Evolutionary conservation across 2,888 invertebrate genomes (phyloP), one percentile per base, ranked within the genome.

Genomic region (Nemotelus nigrinus): DNA sequence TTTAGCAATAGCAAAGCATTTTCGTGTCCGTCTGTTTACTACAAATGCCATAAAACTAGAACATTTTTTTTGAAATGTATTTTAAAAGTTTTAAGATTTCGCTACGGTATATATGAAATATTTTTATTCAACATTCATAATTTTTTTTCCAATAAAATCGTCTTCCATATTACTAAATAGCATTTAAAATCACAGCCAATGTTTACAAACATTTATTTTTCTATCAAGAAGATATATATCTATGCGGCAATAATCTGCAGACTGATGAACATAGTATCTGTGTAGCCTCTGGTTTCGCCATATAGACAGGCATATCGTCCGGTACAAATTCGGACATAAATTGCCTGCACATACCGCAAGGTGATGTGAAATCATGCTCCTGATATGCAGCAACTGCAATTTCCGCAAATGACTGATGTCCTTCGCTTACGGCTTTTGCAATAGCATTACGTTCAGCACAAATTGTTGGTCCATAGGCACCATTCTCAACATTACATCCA

Each of bases 401-500:
- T 10, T 90, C 90, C 79, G 88, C 89, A 84, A 96, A 94, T 79
- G 92, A 91, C 2, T 84, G 88, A 80, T 93, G 90, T 0, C 98
- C 98, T 81, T 94, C 93, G 76, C 95, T 93, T 1, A 98, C 91
- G 0, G 97, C 97, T 83, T 93, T 94, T 1, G 90, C 91, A 2
- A 96, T 88, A 0, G 97, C 98, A 0, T 93, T 91, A 64, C 96
- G 89, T 86, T 99, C 98, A 0, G 98, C 99, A 87, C 98, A 99
- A 65, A 95, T 90, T 0, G 92, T 87, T 0, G 94, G 91, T 0
- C 94, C 91, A 82, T 93, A 93, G 0, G 96, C 92, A 0, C 84
- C 85, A 85, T 96, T 99, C 87, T 99, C 99, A 39, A 99, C 92
- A 84, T 99, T 99, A 84, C 96, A 96, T 2, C 98, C 98, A 77